Conservation (phyloP, 2,888 invertebrate genomes). For the Torymus aiolomorphi region DNA sequence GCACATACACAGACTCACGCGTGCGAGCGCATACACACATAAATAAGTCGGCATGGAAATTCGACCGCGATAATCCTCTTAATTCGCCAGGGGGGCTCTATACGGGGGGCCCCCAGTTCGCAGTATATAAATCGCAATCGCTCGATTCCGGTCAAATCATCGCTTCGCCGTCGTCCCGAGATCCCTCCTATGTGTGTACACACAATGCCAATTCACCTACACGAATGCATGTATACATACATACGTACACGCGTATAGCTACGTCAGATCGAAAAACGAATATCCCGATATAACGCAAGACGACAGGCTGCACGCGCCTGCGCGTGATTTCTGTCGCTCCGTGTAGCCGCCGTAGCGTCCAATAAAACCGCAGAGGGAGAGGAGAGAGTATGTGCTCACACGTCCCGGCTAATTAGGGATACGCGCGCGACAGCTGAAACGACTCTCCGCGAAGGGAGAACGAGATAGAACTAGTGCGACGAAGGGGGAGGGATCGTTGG, state of each 20-base stretch:
- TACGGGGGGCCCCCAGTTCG: background rate
- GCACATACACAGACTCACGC: too few species aligned
- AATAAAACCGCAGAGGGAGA: background rate
- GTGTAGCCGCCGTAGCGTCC: background rate
- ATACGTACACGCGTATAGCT: too few species aligned
- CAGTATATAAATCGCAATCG: slow-evolving; percentile 4
- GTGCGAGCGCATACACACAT: background rate
- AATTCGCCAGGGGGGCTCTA: background rate
- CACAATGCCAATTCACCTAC: background rate
- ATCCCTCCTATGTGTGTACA: background rate
- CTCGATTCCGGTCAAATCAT: slow-evolving; percentile 13
- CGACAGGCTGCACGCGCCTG: slow-evolving; percentile 12
- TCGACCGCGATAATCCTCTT: slow-evolving; percentile 43
- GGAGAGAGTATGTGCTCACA: background rate
- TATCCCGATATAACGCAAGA: slow-evolving; percentile 3
- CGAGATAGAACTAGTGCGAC: background rate
- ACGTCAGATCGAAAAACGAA: slow-evolving; percentile 14
- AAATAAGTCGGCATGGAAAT: slow-evolving; percentile 22
- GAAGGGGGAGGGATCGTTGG: background rate
- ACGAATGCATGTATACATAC: too few species aligned
- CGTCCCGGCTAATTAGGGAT: slow-evolving; percentile 38
- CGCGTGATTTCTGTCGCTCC: background rate
- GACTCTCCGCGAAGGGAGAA: slow-evolving; percentile 4
- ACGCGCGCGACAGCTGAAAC: too few species aligned
- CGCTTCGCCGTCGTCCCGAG: background rate